Base-by-base conservation (phyloP, 2,797 vertebrate species). In the Melanotaenia maccullochi region DNA sequence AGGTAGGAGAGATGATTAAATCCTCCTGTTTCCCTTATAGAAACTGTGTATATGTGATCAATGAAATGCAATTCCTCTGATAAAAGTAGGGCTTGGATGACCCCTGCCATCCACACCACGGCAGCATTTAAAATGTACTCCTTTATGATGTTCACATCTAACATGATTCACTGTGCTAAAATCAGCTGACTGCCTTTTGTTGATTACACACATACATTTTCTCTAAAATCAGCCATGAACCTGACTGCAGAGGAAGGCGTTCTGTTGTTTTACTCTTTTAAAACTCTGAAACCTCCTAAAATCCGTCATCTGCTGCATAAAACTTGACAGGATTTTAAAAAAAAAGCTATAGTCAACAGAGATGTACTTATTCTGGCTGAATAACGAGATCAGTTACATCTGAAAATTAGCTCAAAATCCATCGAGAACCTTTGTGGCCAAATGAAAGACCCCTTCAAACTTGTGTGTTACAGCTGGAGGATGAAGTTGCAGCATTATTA, bases 1-100 rank as follows among this genome's bases (percentile, higher is more conserved):
- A 2, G 59, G 8, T 60, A 51, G 67, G 65, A 58, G 55, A 79
- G 35, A 78, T 76, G 59, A 75, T 82, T 75, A 81, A 76, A 82
- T 79, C 44, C 58, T 66, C 36, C 40, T 61, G 36, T 60, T 25
- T 68, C 44, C 30, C 64, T 24, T 56, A 14, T 40, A 73, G 60
- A 74, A 16, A n/a, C 3, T 12, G 16, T 5, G 18, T 38, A 42
- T 25, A 8, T 33, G 6, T 30, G 60, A 68, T 32, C n/a, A 32
- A 67, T 65, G 9, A 76, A 68, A 65, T 65, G 49, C 3, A 35
- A 75, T 76, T 80, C 63, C 42, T 76, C 47, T 7, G 22, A 25
- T 63, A 7, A 60, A 65, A 73, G 42, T 35, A 38, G 33, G 16
- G 13, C 24, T 36, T 7, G 16, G 32, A 58, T 38, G 47, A 47